Evolutionary conservation across 2,888 invertebrate species (phyloP).

Genomic region (Cryptus viduatorius): DNA sequence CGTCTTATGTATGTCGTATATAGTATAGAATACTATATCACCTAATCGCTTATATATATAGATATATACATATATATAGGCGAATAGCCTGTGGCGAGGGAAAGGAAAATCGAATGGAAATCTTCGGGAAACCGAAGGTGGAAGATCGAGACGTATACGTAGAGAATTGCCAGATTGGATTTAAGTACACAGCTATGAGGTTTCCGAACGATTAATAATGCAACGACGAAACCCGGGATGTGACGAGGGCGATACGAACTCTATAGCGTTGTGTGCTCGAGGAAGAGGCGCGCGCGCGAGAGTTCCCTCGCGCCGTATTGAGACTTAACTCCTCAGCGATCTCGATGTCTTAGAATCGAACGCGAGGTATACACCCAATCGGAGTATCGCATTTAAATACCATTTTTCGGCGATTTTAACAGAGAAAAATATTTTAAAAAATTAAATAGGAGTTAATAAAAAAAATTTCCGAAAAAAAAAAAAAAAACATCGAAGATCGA

Average conservation of each 20-base stretch:
- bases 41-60: constrained; percentile 5
- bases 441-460: neutral
- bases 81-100: constrained; percentile 37
- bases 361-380: neutral
- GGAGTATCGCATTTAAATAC: neutral
- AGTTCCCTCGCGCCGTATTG: constrained; percentile 5
- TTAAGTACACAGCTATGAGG: constrained; percentile 82
- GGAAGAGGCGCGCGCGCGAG: constrained; percentile 27
- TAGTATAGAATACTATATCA: constrained; percentile 42
- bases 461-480: no score
- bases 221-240: constrained; percentile 76
- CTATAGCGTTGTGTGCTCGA: constrained; percentile 8
- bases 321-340: neutral
- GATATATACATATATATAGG: constrained; percentile 29
- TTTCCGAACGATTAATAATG: constrained; percentile 82
- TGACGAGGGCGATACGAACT: constrained; percentile 48
- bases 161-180: constrained; percentile 80
- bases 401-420: neutral
- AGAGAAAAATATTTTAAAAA: neutral
- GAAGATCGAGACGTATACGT: constrained; percentile 57
- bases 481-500: no score
- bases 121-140: constrained; percentile 60
- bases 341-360: neutral
- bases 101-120: constrained; percentile 42
- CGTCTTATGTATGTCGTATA: constrained; percentile 70